Evolutionary conservation across 2,113 vertebrate genomes (phyloP).

Genomic region (Gila orcuttii): DNA sequence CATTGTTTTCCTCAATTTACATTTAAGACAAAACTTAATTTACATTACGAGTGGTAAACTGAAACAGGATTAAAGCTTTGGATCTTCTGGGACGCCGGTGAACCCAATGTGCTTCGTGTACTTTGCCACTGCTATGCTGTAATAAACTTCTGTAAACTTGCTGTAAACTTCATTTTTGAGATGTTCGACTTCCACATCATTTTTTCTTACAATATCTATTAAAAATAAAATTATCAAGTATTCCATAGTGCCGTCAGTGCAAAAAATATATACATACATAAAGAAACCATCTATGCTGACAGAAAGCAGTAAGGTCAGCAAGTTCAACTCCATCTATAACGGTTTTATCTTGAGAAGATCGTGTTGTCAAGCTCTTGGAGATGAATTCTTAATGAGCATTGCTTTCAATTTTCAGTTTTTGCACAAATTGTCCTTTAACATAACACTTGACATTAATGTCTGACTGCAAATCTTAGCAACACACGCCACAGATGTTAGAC

Average conservation of each 20-base stretch:
- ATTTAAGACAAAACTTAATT: no score
- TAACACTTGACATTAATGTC: slow-evolving; percentile 22
- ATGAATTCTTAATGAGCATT: background rate
- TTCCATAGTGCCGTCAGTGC: background rate
- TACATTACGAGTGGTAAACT: no score
- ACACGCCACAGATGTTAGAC: slow-evolving; percentile 37
- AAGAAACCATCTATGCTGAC: background rate
- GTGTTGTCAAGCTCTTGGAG: background rate
- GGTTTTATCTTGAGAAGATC: background rate
- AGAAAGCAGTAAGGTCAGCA: slow-evolving; percentile 16
- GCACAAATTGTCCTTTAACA: background rate
- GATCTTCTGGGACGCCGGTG: no score
- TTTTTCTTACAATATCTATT: no score
- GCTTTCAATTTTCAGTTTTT: background rate
- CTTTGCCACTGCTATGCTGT: no score
- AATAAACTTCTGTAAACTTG: no score
- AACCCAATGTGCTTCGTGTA: no score
- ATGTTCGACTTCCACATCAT: no score
- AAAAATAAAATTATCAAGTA: background rate
- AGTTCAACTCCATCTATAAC: background rate
- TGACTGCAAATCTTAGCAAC: slow-evolving; percentile 4
- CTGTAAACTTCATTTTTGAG: no score
- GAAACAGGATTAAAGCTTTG: no score
- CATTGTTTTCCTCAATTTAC: no score
- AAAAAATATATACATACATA: background rate